Evolutionary conservation across 2,113 vertebrate species (phyloP).

Genomic region (Tetrao urogallus): DNA sequence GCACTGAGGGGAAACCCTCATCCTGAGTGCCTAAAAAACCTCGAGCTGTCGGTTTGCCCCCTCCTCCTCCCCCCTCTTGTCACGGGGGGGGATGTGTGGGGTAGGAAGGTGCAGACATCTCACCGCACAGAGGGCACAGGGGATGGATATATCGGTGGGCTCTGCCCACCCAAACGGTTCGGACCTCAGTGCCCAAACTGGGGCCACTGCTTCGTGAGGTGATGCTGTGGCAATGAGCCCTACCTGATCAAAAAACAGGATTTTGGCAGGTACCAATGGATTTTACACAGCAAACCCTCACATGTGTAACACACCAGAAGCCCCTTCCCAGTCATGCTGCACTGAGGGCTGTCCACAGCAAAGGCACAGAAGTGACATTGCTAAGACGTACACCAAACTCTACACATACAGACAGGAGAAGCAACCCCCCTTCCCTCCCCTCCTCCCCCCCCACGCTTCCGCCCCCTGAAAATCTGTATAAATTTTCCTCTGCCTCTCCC

Average conservation of each 20-base stretch:
- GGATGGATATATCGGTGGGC: not conserved
- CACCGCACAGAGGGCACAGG: not conserved
- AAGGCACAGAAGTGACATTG: not conserved
- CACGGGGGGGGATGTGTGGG: not conserved
- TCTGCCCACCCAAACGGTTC: not conserved
- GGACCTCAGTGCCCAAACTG: not conserved
- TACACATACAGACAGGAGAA: not conserved
- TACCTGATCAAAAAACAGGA: not conserved
- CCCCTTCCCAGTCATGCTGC: not conserved
- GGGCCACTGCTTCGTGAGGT: not conserved
- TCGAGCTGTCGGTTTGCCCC: not conserved
- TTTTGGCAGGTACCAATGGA: not conserved
- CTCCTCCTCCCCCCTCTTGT: not conserved
- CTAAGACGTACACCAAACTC: not conserved
- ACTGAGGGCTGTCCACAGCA: not conserved
- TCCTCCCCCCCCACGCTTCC: not conserved
- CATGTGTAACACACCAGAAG: not conserved
- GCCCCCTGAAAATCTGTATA: slow-evolving; percentile 51
- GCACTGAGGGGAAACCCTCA: not conserved
- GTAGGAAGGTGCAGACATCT: not conserved
- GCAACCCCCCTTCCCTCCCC: not conserved
- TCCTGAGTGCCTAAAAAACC: not conserved
- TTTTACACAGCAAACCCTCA: not conserved
- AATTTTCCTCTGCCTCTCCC: slow-evolving; percentile 36
- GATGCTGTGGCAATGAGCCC: not conserved